Evolutionary conservation across 2,113 vertebrate genomes (phyloP), one percentile per base, ranked within the genome.

Genomic region (Hyperopisus bebe): DNA sequence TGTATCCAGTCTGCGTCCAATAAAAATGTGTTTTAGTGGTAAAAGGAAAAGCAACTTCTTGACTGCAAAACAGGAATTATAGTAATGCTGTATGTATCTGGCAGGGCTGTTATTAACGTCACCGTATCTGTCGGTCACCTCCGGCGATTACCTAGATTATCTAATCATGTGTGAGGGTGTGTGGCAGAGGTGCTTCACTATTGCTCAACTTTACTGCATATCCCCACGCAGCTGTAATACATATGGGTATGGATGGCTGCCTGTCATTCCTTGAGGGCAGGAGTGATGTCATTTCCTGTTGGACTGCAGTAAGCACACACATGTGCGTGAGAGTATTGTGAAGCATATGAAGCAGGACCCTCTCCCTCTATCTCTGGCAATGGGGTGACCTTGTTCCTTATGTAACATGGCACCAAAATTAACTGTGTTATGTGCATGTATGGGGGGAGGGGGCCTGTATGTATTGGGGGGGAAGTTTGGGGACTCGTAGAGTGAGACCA

Each of bases 211-310:
- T 87, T 27, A 50, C 84, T 88, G 92, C 91, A 80, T 92, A 88
- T 90, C 91, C 90, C 89, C 1, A 77, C 86, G 89, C 83, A 83
- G 86, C 89, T 77, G 90, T 84, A 66, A 35, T 77, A 92, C 95
- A 94, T 94, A 90, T 95, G 95, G 93, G 92, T 90, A 91, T 90
- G 89, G 93, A 95, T 95, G 95, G 93, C 86, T 90, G 92, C 95
- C 13, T 42, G 95, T 93, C 94, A 93, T 95, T 93, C 95, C 92
- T 91, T 83, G 83, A 62, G 88, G 90, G 90, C 88, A 88, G 88
- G 91, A 90, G 90, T 94, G 95, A 95, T 92, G 92, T 94, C 91
- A 94, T 94, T 91, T 42, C 87, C 74, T 89, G 9, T 44, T 21
- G 47, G 87, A 74, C 77, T 77, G 13, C 27, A 11, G 74, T 44